phyloP scores from a whole-genome alignment of 2,888 invertebrate species.

The Pollenia amentaria region DNA sequence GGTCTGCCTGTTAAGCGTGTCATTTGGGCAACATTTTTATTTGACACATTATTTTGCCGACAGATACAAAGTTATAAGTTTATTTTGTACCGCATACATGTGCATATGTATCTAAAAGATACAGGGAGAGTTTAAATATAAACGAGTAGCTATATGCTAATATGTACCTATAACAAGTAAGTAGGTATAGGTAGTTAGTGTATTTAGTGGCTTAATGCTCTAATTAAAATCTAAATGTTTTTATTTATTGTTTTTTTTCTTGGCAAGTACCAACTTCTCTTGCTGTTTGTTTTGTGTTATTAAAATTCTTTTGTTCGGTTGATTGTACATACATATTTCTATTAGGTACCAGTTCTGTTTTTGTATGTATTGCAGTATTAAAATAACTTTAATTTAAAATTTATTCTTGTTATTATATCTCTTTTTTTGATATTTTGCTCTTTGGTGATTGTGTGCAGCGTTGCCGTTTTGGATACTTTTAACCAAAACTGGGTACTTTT shows the following conservation, averaged over 20 bases:
- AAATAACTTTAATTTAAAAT: constrained; percentile 43
- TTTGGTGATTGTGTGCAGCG: neutral
- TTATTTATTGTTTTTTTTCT: constrained; percentile 25
- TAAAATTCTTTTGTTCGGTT: constrained; percentile 59
- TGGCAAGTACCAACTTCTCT: constrained; percentile 5
- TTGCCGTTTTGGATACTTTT: too few relatives aligned
- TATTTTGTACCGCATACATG: constrained; percentile 9
- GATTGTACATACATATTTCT: constrained; percentile 26
- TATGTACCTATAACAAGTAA: neutral
- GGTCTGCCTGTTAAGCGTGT: constrained; percentile 16
- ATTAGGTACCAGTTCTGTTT: constrained; percentile 43
- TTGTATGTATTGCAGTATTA: constrained; percentile 22
- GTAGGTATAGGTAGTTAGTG: neutral
- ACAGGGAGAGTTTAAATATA: neutral
- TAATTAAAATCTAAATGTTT: constrained; percentile 58
- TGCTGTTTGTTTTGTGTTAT: constrained; percentile 29
- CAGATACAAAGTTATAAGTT: constrained; percentile 10
- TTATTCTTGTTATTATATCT: neutral
- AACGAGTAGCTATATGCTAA: neutral
- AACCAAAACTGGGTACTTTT: too few relatives aligned
- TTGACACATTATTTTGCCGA: constrained; percentile 47
- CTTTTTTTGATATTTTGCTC: constrained; percentile 12
- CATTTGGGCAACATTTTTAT: constrained; percentile 28
- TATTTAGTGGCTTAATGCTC: constrained; percentile 50
- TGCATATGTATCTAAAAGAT: constrained; percentile 5